Percentiles rank a stretch among this genome's conserved stretches.
Conservation (phyloP, 2,797 vertebrate genomes). For the Enteromius afrohamiltoni region DNA sequence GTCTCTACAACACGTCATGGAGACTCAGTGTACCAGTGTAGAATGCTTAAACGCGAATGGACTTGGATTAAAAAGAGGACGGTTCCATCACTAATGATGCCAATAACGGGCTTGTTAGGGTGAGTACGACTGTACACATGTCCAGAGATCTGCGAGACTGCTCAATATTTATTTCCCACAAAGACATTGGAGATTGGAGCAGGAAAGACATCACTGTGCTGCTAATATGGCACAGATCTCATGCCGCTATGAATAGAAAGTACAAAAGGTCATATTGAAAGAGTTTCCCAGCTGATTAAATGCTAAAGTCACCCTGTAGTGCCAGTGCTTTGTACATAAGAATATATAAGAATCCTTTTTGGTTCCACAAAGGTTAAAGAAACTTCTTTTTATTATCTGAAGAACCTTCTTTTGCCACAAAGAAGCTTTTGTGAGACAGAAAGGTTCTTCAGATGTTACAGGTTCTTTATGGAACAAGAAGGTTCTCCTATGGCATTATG, state of each 20-base stretch:
- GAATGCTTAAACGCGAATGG: background rate
- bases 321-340: background rate
- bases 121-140: background rate
- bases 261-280: constrained; percentile 75
- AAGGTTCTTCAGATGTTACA: too few relatives aligned
- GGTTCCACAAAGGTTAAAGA: too few relatives aligned
- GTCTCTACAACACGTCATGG: background rate
- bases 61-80: background rate
- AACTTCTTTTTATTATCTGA: too few relatives aligned
- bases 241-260: constrained; percentile 71
- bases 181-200: constrained; percentile 73
- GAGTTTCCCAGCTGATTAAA: constrained; percentile 66
- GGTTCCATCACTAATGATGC: background rate
- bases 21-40: background rate
- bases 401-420: too few relatives aligned
- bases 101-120: background rate
- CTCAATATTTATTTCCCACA: constrained; percentile 73
- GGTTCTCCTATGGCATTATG: too few relatives aligned
- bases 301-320: constrained; percentile 50
- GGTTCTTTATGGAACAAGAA: too few relatives aligned
- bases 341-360: too few relatives aligned
- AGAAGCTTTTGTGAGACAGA: too few relatives aligned
- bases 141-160: constrained; percentile 41
- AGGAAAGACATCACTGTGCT: constrained; percentile 74
- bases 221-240: constrained; percentile 80